A percentile compares a stretch with the other conserved stretches of the same genome.
Evolutionary conservation across 2,113 vertebrate genomes (phyloP).

Genomic region (Microcebus tavaratra): DNA sequence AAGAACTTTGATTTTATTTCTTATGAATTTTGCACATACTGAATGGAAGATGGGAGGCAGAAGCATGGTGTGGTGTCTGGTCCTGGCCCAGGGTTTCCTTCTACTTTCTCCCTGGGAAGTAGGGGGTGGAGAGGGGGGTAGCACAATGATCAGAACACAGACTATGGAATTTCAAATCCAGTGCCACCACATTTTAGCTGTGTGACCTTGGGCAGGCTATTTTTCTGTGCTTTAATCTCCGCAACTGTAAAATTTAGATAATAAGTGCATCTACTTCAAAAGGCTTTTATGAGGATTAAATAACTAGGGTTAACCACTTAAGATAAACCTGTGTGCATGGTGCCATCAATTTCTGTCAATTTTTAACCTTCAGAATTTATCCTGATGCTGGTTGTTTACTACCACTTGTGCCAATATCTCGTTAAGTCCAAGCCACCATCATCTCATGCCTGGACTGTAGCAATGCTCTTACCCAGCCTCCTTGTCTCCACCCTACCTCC

Average conservation of each 20-base stretch:
- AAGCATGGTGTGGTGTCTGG: not conserved
- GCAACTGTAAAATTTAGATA: not conserved
- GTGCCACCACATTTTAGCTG: not conserved
- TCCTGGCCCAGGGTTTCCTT: not conserved
- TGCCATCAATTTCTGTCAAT: not conserved
- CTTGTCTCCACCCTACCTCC: not conserved
- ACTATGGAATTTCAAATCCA: not conserved
- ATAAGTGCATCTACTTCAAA: not conserved
- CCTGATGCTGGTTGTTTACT: not conserved
- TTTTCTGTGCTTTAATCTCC: not conserved
- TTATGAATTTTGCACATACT: not conserved
- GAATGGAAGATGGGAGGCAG: not conserved
- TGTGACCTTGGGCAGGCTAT: not conserved
- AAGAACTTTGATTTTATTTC: conserved; percentile 37
- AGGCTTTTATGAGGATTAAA: conserved; percentile 2
- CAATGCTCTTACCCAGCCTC: not conserved
- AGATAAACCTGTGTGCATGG: not conserved
- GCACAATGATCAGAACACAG: not conserved
- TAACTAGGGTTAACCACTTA: not conserved
- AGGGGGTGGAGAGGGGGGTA: fast-evolving
- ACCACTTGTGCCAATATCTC: not conserved
- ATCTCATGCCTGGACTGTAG: not conserved
- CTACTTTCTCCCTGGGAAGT: not conserved
- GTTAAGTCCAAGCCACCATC: not conserved
- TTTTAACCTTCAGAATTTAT: not conserved